Base-by-base conservation (phyloP, 2,797 vertebrate genomes). In the Choloepus didactylus region DNA sequence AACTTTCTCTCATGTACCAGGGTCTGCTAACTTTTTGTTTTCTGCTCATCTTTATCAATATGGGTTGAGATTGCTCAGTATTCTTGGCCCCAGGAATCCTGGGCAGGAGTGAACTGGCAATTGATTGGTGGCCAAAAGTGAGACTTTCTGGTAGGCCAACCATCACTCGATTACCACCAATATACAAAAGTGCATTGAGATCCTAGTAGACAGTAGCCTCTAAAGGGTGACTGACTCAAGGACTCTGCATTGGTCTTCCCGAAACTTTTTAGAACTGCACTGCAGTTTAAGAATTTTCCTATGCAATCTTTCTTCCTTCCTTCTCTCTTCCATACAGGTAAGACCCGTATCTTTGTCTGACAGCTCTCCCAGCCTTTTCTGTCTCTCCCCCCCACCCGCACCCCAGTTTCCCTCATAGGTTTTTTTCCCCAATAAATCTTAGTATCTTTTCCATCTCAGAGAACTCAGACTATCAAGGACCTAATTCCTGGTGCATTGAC, bases 361-460 rank as follows among this genome's bases (percentile, higher is more conserved):
- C 46, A 89, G 25, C 31, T 82, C 41, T 49, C 15, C 9, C 12
- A 64, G 31, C 18, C 31, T 81, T n/a, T 75, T 85, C 60, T 85
- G 18, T 15, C 15, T 69, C 49, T 92, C 59, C 9, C 44, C 27
- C 2, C 4, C 35, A 35, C 35, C 35, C 35, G 35, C 35, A 35
- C 23, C 19, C 29, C 41, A 46, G 89, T 72, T 95, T 59, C 41
- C 35, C 44, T 87, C 23, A 51, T 6, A 70, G 29, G 3, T 35
- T 44, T 3, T 95, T 89, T 95, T 82, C 46, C 85, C 12, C 41
- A 77, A 3, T 77, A 96, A 91, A 73, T 46, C 54, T 87, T 92
- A 56, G 9, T 69, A 72, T 46, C 35, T 38, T 82, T 18, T 81
- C 41, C 54, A 87, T 86, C 73, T 84, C 70, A 49, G 49, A 82